Evolutionary conservation across 1,140 invertebrate species (phyloP).

Genomic region (Drosophila grimshawi): DNA sequence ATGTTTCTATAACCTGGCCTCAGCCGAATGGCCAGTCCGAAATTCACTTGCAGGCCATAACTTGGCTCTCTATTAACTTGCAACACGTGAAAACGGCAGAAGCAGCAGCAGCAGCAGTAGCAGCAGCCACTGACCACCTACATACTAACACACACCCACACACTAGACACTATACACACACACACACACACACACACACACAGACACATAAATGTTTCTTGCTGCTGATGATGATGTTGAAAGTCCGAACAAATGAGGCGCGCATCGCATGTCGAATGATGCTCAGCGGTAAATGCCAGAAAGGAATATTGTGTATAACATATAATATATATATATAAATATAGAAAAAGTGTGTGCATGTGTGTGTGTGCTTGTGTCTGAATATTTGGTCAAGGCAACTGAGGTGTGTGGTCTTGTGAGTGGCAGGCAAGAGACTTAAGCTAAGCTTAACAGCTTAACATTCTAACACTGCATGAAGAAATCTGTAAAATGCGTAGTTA

Average conservation of each 20-base stretch:
- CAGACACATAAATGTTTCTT: background rate
- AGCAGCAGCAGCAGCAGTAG: constrained; percentile 19
- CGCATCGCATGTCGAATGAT: constrained; percentile 47
- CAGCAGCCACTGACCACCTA: constrained; percentile 8
- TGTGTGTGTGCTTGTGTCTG: constrained; percentile 1
- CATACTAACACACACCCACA: background rate
- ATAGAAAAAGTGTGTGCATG: background rate
- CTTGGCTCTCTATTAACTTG: constrained; percentile 63
- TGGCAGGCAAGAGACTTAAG: constrained; percentile 25
- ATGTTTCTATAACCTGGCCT: constrained; percentile 68
- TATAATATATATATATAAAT: background rate
- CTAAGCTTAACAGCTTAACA: constrained; percentile 10
- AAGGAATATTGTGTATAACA: background rate
- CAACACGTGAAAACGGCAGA: constrained; percentile 56
- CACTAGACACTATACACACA: background rate
- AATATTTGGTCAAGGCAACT: constrained; percentile 14
- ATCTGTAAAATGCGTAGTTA: too few species aligned
- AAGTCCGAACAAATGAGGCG: constrained; percentile 63
- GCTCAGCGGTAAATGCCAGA: constrained; percentile 4
- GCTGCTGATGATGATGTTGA: constrained; percentile 59
- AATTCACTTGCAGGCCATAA: constrained; percentile 47
- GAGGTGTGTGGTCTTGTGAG: constrained; percentile 6
- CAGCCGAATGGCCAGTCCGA: constrained; percentile 18
- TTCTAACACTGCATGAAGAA: background rate
- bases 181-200: background rate